Evolutionary conservation across 2,888 invertebrate genomes (phyloP).

Genomic region (Lypha dubia): DNA sequence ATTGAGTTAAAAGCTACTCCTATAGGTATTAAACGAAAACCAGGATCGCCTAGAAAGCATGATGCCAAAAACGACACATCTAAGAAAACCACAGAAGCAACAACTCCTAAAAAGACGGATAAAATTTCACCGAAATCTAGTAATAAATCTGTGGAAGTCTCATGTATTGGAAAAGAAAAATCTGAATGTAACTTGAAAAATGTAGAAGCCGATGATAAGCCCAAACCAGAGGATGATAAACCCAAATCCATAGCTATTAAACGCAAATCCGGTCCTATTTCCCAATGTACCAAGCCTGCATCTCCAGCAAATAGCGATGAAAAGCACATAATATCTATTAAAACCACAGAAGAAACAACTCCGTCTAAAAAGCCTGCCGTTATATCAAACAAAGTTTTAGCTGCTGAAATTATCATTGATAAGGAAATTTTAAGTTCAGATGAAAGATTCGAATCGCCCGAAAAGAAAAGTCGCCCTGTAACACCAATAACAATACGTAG

Average conservation of each 20-base stretch:
- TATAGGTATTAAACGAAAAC: constrained; percentile 5
- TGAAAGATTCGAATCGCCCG: constrained; percentile 82
- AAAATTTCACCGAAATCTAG: too few species aligned
- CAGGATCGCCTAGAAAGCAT: too few species aligned
- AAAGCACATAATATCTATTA: background rate
- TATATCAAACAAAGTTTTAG: constrained; percentile 67
- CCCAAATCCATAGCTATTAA: constrained; percentile 40
- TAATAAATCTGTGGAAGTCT: too few species aligned
- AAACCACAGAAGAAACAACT: constrained; percentile 28
- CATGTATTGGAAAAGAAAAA: too few species aligned
- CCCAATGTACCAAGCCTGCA: too few species aligned
- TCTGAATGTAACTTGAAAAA: background rate
- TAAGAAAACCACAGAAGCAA: too few species aligned
- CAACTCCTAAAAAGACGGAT: too few species aligned
- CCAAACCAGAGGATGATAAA: constrained; percentile 4
- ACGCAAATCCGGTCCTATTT: too few species aligned
- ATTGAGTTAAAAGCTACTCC: background rate
- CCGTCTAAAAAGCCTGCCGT: constrained; percentile 25
- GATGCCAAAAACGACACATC: too few species aligned
- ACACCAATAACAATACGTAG: constrained; percentile 82
- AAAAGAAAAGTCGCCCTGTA: constrained; percentile 79
- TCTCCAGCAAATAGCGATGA: background rate
- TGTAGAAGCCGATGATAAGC: background rate
- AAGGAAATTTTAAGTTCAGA: constrained; percentile 81
- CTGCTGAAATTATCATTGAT: constrained; percentile 76